Evolutionary conservation across 2,797 vertebrate genomes (phyloP).

Genomic region (Spinibarbus caldwelli): DNA sequence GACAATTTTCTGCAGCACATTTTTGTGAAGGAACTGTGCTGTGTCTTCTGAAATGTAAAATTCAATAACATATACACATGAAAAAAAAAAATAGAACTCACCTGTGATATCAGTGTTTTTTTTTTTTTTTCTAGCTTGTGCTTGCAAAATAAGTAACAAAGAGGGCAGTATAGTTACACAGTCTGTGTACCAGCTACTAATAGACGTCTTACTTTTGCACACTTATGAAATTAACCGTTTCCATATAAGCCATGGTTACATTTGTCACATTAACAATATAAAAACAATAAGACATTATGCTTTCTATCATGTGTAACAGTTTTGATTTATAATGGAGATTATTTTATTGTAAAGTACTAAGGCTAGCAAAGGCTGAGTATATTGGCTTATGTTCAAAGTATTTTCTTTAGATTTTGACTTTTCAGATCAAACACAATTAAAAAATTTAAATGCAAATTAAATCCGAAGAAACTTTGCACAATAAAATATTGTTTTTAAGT

Average conservation of each 20-base stretch:
- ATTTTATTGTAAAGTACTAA: not conserved
- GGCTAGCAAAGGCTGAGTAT: not conserved
- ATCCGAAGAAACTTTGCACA: not conserved
- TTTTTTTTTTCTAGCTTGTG: not conserved
- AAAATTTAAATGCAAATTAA: not conserved
- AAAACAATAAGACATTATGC: constrained; percentile 1
- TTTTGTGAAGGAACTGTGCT: not conserved
- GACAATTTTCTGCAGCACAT: not conserved
- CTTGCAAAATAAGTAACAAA: constrained; percentile 6
- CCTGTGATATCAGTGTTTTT: too few relatives aligned
- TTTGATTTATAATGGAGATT: not conserved
- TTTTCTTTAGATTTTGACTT: not conserved
- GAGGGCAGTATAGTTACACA: constrained; percentile 4
- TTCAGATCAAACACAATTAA: not conserved
- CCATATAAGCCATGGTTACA: not conserved
- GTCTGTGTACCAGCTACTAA: not conserved
- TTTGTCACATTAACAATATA: constrained; percentile 2
- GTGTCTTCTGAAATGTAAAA: not conserved
- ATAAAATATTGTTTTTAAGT: not conserved
- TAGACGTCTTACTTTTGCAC: not conserved
- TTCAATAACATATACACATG: not conserved
- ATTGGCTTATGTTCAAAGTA: not conserved
- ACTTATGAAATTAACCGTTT: not conserved
- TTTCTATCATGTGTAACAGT: not conserved
- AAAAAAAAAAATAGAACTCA: not conserved